A percentile compares a stretch with the other conserved stretches of the same genome.
These are phyloP conservation scores for Crotalus viridis DNA, from an alignment of 2,113 vertebrate genomes.

Conservation along the genomic window DNA sequence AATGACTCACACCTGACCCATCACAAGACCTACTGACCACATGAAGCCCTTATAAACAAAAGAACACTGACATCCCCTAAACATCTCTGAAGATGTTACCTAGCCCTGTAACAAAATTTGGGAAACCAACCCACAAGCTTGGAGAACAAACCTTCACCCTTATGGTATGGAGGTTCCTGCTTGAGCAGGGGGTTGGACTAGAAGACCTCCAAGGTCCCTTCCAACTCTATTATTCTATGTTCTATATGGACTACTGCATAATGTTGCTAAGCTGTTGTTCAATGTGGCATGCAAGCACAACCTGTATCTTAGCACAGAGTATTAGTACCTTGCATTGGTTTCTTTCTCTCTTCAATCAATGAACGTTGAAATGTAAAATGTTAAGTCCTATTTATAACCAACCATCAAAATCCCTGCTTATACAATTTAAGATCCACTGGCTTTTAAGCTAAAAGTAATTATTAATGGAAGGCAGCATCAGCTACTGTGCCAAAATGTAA, in stretches of 20 bases:
- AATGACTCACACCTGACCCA: too few species aligned
- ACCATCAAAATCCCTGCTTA: background rate
- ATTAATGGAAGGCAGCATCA: background rate
- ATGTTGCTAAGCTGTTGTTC: background rate
- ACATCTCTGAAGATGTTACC: too few species aligned
- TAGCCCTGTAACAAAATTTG: too few species aligned
- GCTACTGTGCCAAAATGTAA: background rate
- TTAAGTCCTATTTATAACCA: constrained; percentile 3
- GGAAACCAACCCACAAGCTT: too few species aligned
- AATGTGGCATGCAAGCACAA: background rate
- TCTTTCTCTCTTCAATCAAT: constrained; percentile 28
- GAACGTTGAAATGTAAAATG: constrained; percentile 8
- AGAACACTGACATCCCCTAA: too few species aligned
- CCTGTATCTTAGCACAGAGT: background rate
- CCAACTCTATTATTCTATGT: background rate
- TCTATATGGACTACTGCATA: background rate
- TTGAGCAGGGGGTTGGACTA: background rate
- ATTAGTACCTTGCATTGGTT: background rate
- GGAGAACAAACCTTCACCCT: too few species aligned
- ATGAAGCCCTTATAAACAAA: too few species aligned
- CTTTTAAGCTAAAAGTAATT: constrained; percentile 38
- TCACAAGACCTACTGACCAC: too few species aligned
- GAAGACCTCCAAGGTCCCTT: too few species aligned
- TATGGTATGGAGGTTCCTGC: background rate
- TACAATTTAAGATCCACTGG: constrained; percentile 32